Evolutionary conservation across 2,113 vertebrate genomes (phyloP).

Genomic region (Dasypus novemcinctus): DNA sequence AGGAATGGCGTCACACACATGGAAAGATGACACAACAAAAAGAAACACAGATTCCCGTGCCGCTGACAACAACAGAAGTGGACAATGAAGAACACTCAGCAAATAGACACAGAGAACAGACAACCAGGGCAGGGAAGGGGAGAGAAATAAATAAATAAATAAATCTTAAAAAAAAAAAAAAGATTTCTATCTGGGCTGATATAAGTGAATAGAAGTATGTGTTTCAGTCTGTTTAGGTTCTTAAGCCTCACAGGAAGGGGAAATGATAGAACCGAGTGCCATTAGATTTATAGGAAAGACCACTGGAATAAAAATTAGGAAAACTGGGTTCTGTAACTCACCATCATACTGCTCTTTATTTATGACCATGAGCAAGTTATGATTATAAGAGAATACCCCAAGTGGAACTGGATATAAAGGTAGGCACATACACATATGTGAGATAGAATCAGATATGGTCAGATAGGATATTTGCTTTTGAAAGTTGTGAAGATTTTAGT

Average conservation of each 20-base stretch:
- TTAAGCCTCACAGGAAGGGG: background rate
- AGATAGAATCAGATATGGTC: background rate
- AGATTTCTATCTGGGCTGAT: conserved; percentile 19
- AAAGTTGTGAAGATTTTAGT: background rate
- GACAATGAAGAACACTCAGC: too few relatives aligned
- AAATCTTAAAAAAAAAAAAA: too few relatives aligned
- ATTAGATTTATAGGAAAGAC: background rate
- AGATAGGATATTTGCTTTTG: background rate
- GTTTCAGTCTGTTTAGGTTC: background rate
- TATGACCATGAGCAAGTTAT: background rate
- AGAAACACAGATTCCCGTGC: too few relatives aligned
- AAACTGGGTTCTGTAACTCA: background rate
- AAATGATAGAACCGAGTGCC: background rate
- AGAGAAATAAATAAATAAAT: too few relatives aligned
- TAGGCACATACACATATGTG: background rate
- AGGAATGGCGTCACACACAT: too few relatives aligned
- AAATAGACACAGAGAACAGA: too few relatives aligned
- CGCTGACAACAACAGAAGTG: too few relatives aligned
- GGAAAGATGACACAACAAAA: too few relatives aligned
- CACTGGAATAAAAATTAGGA: background rate
- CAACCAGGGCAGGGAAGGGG: too few relatives aligned
- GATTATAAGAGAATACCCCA: background rate
- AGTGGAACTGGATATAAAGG: background rate
- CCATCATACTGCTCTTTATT: background rate
- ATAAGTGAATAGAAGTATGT: background rate